These are phyloP conservation scores for Stegodyphus mimosarum DNA, from an alignment of 1,140 invertebrate genomes.

Conservation along the genomic window DNA sequence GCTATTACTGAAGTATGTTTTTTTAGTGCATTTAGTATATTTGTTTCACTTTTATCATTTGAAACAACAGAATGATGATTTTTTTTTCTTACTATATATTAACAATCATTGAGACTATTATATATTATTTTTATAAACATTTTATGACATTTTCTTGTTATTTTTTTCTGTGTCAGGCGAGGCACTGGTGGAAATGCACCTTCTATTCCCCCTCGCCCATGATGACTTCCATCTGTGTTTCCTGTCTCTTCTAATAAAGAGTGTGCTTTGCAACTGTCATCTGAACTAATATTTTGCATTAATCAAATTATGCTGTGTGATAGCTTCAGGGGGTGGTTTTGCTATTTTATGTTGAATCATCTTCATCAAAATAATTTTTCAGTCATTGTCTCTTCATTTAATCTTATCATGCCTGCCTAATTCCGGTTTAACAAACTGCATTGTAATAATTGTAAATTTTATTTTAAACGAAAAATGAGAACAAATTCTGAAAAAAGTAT, in stretches of 20 bases:
- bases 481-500: too few species aligned
- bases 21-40: too few species aligned
- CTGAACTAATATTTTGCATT: not conserved
- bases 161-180: slow-evolving; percentile 51
- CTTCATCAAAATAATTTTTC: too few species aligned
- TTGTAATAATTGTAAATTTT: too few species aligned
- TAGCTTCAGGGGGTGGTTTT: too few species aligned
- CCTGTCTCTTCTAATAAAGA: slow-evolving; percentile 58
- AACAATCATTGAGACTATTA: not conserved
- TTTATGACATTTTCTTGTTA: slow-evolving; percentile 41
- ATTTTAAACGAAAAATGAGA: too few species aligned
- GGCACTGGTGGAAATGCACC: slow-evolving; percentile 64
- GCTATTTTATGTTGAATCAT: too few species aligned
- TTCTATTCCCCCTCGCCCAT: slow-evolving; percentile 64
- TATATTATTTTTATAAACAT: slow-evolving; percentile 30
- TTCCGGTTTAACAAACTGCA: too few species aligned
- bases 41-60: too few species aligned
- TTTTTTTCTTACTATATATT: not conserved
- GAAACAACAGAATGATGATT: not conserved
- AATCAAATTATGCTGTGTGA: not conserved
- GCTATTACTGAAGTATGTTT: too few species aligned
- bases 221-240: slow-evolving; percentile 63
- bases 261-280: slow-evolving; percentile 63
- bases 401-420: too few species aligned
- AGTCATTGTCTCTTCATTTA: too few species aligned